Base-by-base conservation (phyloP, 2,113 vertebrate genomes). In the Phoenicopterus ruber region DNA sequence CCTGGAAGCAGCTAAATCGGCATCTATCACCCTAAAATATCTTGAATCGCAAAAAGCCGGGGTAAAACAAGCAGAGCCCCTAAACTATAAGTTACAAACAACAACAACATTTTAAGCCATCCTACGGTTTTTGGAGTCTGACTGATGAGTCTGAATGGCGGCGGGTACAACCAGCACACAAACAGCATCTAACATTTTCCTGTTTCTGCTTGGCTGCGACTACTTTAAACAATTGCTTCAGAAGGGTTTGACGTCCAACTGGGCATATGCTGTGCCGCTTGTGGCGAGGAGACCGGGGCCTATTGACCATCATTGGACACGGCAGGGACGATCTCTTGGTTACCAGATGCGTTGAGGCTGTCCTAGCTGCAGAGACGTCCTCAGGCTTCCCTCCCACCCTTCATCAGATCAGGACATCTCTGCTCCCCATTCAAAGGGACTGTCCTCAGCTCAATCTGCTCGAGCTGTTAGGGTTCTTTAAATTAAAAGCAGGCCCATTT, bases 161-260 rank as follows among this genome's bases (percentile, higher is more conserved):
- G 13, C 2, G 11, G 26, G 92, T 57, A 32, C 90, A 82, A 82
- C 46, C 73, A 86, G 86, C 61, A 74, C 93, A 76, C 57, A 36
- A 94, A 11, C 83, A 42, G 17, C 95, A 54, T 49, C 88, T 55
- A 40, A 89, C 46, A 62, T 76, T 79, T 76, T 82, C 91, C 57
- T 18, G 0, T 22, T 81, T 92, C 87, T 86, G 24, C 73, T 87
- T 73, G 91, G 77, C 95, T 82, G 61, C 2, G 1, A 11, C 44
- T 92, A 5, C 81, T 94, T 94, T 36, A 84, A 95, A 89, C 40
- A 58, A 65, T 91, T 65, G 57, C 88, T 91, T 82, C 86, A 77
- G 77, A 71, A 59, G n/a, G 77, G 46, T 82, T 91, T 82, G 82
- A 55, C 3, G 11, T 49, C 81, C 86, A 95, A 13, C 52, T 69